These are phyloP conservation scores for Griposia aprilina DNA, from an alignment of 2,888 invertebrate species.

Conservation along the genomic window DNA sequence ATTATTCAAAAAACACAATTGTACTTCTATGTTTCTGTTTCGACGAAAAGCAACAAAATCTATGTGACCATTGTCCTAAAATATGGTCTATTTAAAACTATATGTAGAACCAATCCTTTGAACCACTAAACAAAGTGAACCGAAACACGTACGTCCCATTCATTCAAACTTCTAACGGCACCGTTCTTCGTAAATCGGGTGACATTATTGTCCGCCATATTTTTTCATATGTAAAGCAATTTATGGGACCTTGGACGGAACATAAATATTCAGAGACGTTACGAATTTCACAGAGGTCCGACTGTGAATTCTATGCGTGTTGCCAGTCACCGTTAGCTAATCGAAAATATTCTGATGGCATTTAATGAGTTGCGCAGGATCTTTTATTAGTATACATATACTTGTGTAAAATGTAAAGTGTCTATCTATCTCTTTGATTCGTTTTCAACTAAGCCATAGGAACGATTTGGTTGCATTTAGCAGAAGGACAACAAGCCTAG, in stretches of 20 bases:
- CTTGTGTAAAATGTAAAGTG: slow-evolving; percentile 16
- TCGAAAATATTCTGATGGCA: slow-evolving; percentile 81
- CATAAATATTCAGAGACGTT: slow-evolving; percentile 84
- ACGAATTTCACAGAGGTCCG: slow-evolving; percentile 81
- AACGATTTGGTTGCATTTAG: background rate
- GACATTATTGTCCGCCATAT: slow-evolving; percentile 70
- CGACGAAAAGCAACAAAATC: background rate
- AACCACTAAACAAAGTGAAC: slow-evolving; percentile 31
- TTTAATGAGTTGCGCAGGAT: slow-evolving; percentile 79
- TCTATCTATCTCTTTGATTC: background rate
- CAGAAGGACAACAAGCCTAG: background rate
- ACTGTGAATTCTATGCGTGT: slow-evolving; percentile 79
- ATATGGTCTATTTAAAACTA: slow-evolving; percentile 24
- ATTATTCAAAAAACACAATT: background rate
- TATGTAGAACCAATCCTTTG: slow-evolving; percentile 38
- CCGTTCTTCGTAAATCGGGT: slow-evolving; percentile 62
- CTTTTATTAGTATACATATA: slow-evolving; percentile 34
- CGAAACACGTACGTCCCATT: slow-evolving; percentile 51
- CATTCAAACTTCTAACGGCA: slow-evolving; percentile 68
- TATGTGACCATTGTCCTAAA: slow-evolving; percentile 24
- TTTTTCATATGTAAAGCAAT: slow-evolving; percentile 70
- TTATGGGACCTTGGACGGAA: slow-evolving; percentile 81
- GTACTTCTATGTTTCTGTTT: background rate
- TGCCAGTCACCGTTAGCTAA: slow-evolving; percentile 82
- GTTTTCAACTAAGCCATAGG: background rate